A percentile compares a stretch with the other conserved stretches of the same genome.
Conservation (phyloP, 1,140 invertebrate species). For the Trichonephila inaurata region DNA sequence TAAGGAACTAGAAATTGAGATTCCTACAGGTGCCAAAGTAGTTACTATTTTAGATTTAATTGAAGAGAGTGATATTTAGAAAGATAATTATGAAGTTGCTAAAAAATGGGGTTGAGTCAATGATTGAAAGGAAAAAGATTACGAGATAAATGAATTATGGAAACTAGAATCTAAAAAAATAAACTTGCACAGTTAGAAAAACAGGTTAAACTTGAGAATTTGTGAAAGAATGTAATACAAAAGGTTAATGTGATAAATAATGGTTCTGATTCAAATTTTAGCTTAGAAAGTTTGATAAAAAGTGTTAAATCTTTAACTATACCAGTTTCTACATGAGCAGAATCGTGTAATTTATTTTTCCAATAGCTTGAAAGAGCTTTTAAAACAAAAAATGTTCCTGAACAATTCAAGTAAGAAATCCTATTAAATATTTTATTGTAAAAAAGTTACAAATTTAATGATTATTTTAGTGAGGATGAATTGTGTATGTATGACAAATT, state of each 20-base stretch:
- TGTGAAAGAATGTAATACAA: background rate
- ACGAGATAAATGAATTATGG: background rate
- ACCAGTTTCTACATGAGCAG: background rate
- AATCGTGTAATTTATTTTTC: conserved; percentile 36
- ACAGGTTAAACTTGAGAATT: background rate
- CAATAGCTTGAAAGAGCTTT: background rate
- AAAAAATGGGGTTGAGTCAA: background rate
- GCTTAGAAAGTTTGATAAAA: conserved; percentile 3
- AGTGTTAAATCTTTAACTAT: background rate
- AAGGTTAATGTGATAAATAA: background rate
- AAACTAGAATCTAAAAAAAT: background rate
- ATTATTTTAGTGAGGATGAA: background rate
- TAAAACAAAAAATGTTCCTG: background rate
- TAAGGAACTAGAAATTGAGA: background rate
- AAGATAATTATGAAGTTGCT: background rate
- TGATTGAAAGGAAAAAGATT: background rate
- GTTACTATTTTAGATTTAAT: background rate
- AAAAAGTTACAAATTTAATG: conserved; percentile 4
- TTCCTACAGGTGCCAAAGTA: background rate
- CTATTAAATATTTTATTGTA: conserved; percentile 8
- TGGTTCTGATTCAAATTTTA: background rate
- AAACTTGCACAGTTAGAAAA: background rate
- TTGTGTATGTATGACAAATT: background rate
- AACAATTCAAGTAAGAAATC: background rate
- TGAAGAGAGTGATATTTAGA: too few species aligned